phyloP scores from a whole-genome alignment of 2,888 invertebrate species.

The Nycteola revayana region DNA sequence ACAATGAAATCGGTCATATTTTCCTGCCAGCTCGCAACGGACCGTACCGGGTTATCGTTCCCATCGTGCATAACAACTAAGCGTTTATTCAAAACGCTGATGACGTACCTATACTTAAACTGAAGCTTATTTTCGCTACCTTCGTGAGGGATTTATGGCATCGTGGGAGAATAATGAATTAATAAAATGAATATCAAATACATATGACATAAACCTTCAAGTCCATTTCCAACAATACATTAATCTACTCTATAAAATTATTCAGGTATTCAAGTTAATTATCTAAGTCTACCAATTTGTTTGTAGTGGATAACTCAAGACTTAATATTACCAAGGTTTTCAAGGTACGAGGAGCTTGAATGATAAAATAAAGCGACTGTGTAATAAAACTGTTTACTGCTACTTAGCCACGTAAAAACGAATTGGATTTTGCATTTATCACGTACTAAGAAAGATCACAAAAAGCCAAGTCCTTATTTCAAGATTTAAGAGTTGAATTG shows the following conservation, averaged over 20 bases:
- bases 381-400: constrained; percentile 48
- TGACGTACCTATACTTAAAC: constrained; percentile 60
- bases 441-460: constrained; percentile 42
- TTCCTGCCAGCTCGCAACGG: constrained; percentile 73
- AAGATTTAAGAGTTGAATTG: constrained; percentile 26
- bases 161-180: constrained; percentile 1
- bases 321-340: background rate
- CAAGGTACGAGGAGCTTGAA: background rate
- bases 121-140: constrained; percentile 66
- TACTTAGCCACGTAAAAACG: constrained; percentile 53
- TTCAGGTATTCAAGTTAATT: background rate
- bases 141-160: constrained; percentile 56
- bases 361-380: constrained; percentile 27
- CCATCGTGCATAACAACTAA: constrained; percentile 73
- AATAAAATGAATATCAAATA: background rate
- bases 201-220: too few species aligned
- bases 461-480: constrained; percentile 38
- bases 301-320: too few species aligned
- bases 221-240: too few species aligned
- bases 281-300: too few species aligned
- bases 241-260: too few species aligned
- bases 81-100: constrained; percentile 67
- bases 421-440: constrained; percentile 58
- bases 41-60: constrained; percentile 72
- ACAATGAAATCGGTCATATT: constrained; percentile 82